Evolutionary conservation across 2,797 vertebrate species (phyloP), one percentile per base, ranked within the genome.

Genomic region (Sciurus carolinensis): DNA sequence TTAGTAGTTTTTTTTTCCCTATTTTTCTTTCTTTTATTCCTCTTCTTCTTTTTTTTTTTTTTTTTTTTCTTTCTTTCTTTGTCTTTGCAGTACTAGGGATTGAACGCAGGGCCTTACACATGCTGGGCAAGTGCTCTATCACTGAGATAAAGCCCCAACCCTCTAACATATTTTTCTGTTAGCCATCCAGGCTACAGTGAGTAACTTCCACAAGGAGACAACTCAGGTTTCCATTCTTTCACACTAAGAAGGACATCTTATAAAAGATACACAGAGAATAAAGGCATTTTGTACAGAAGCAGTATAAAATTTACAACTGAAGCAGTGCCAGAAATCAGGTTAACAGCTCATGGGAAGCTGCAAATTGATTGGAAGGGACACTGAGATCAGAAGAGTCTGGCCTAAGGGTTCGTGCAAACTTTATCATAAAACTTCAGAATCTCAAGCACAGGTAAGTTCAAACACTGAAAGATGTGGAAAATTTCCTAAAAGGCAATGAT

Each of bases 391-490:
- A 98, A 96, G 94, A 89, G 94, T 95, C 94, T 92, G 85, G 91
- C 91, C 62, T 97, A 98, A 97, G 93, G 80, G 89, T 98, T 98
- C 97, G 98, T 98, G 98, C 97, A 98, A 96, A 97, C 96, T 97
- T 87, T 98, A 95, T 95, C 97, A 97, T 94, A 93, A 97, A 96
- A 98, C 96, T 87, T 97, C n/a, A 97, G 96, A 96, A 97, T 97
- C 92, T 98, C 98, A 98, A 97, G 97, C 97, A 98, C 97, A 93
- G 92, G 71, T 98, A 97, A 97, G 97, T 94, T 97, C 97, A 98
- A 98, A 99, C 98, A 98, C 97, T 96, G 97, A 97, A 96, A 95
- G 93, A 96, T 97, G 83, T 97, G 97, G 96, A 97, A 98, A 98
- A 96, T 96, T 98, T 96, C 95, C 97, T 97, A 96, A 98, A 98